Conservation (phyloP, 2,797 vertebrate genomes). For the Pangasius djambal region DNA sequence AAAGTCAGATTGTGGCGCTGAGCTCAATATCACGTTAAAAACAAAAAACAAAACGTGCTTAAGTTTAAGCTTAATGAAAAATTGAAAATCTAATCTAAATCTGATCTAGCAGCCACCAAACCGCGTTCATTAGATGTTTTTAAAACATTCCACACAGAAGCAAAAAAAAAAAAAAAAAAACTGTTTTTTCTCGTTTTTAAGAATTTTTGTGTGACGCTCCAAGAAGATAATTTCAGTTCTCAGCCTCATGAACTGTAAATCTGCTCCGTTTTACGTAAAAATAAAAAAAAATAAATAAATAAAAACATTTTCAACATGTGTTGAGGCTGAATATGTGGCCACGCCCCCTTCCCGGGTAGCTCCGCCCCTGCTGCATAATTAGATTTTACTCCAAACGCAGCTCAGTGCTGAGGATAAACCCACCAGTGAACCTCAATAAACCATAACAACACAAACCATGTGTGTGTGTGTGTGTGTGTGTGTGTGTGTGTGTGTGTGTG, state of each 20-base stretch:
- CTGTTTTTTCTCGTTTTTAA: neutral
- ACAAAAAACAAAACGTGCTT: too few relatives aligned
- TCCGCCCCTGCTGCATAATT: neutral
- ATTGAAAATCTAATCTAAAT: too few relatives aligned
- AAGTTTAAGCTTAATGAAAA: too few relatives aligned
- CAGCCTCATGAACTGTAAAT: neutral
- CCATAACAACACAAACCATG: neutral
- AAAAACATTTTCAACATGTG: neutral
- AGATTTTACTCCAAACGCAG: neutral
- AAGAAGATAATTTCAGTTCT: neutral
- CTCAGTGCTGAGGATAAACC: neutral
- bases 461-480: neutral
- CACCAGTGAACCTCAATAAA: neutral
- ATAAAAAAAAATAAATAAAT: too few relatives aligned
- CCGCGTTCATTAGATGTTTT: neutral
- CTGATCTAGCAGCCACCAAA: too few relatives aligned
- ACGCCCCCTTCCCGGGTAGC: neutral
- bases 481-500: constrained; percentile 2
- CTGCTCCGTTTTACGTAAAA: neutral
- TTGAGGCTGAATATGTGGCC: neutral
- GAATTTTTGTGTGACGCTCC: neutral
- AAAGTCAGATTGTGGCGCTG: neutral
- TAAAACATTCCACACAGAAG: neutral
- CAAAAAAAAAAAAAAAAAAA: too few relatives aligned
- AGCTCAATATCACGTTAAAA: neutral